Evolutionary conservation across 35 echinoderm and acorn worm species (phyloP), one percentile per base, ranked within the genome.

Genomic region (Eucidaris tribuloides): DNA sequence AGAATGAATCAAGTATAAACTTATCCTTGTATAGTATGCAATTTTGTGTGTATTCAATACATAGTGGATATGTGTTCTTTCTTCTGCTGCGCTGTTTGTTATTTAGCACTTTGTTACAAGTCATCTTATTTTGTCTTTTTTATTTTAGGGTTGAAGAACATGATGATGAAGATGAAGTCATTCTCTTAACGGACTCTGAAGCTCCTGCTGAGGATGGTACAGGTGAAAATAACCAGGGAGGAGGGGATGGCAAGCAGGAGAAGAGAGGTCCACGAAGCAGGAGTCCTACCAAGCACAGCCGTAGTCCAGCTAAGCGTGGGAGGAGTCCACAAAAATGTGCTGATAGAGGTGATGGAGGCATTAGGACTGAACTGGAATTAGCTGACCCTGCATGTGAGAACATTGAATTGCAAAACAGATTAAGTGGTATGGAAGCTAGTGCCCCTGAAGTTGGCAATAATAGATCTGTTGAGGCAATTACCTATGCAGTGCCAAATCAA

Each of bases 151-250:
- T 45, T 50, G 27, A 52, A 3, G 78, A 80, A 1, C 27, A 22
- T 56, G 78, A 36, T n/a, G 44, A 56, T 5, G 62, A 84, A 25
- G 82, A 84, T 83, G 81, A 42, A 28, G 81, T 41, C 18, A 20
- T 74, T 4, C 68, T 74, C 38, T 11, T 74, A 44, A 42, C 68
- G 24, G 33, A 19, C 30, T 34, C 61, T 14, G 35, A 38, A 23
- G 14, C 52, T 20, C n/a, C 62, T 46, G 24, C n/a, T 4, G 59
- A 84, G n/a, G n/a, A 71, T 22, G 6, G 19, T 11, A 24, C 56
- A 46, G 50, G 30, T 22, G 54, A 84, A 2, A 32, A 30, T 30
- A 9, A n/a, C 22, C 56, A 32, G 17, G 15, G 46, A 58, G 35
- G 42, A 45, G 46, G 46, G 36, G 35, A 27, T 5, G 77, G 28